A percentile compares a stretch with the other conserved stretches of the same genome.
Evolutionary conservation across 2,113 vertebrate genomes (phyloP).

Genomic region (Scytalopus superciliaris): DNA sequence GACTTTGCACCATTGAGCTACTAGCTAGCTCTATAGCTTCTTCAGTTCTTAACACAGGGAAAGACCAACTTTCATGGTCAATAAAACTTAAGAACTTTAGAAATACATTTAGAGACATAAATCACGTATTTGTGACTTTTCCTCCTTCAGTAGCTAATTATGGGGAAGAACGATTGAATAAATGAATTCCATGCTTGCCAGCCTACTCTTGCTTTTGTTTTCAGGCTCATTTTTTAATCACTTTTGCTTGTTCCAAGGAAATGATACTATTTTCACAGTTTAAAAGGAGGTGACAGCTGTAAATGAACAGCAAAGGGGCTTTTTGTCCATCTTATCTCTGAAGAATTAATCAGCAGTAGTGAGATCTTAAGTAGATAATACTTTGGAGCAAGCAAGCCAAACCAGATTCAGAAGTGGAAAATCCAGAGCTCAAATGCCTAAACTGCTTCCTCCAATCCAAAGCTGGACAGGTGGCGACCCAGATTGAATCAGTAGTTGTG

Average conservation of each 20-base stretch:
- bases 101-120: constrained; percentile 78
- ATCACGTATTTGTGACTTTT: constrained; percentile 78
- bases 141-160: constrained; percentile 71
- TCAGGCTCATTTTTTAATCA: not conserved
- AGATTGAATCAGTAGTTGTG: constrained; percentile 78
- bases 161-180: constrained; percentile 30
- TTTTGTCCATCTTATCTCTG: not conserved
- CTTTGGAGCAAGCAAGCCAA: not conserved
- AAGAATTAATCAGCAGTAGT: not conserved
- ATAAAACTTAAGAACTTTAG: constrained; percentile 86
- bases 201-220: constrained; percentile 41
- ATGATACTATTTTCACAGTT: not conserved
- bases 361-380: not conserved
- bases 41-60: constrained; percentile 76
- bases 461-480: constrained; percentile 77
- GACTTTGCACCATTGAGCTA: constrained; percentile 83
- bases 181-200: constrained; percentile 16
- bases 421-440: constrained; percentile 41
- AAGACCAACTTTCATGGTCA: constrained; percentile 85
- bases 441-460: constrained; percentile 53
- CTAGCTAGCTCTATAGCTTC: constrained; percentile 75
- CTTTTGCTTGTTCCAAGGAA: constrained; percentile 15
- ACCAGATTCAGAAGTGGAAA: constrained; percentile 20
- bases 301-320: not conserved
- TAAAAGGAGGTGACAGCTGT: not conserved